Evolutionary conservation across 2,797 vertebrate species (phyloP).

Genomic region (Apogon talboti): DNA sequence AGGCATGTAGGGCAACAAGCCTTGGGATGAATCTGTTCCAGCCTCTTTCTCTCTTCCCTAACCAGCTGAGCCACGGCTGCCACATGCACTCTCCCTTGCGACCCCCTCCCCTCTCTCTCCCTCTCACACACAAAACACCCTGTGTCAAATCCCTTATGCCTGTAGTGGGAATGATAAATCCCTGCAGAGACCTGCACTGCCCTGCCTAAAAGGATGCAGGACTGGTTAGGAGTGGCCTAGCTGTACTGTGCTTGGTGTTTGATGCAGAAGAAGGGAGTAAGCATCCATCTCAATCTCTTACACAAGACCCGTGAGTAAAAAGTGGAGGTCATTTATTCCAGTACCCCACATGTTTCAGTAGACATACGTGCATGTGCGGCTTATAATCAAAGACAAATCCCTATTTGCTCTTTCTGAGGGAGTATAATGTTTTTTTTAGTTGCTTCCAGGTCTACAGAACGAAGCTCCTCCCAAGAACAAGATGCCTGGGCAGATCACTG

Average conservation of each 20-base stretch:
- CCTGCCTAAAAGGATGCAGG: slow-evolving; percentile 48
- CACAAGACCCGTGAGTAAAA: slow-evolving; percentile 5
- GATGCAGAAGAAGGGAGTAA: slow-evolving; percentile 19
- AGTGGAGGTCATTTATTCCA: slow-evolving; percentile 9
- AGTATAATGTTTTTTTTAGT: neutral
- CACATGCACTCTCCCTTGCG: slow-evolving; percentile 63
- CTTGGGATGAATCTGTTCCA: slow-evolving; percentile 80
- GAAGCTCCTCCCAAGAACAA: slow-evolving; percentile 4
- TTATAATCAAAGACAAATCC: neutral
- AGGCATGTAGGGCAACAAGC: slow-evolving; percentile 75
- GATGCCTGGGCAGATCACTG: neutral
- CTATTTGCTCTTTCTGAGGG: neutral
- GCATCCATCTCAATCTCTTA: slow-evolving; percentile 9
- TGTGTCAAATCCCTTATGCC: slow-evolving; percentile 70
- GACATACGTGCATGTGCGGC: slow-evolving; percentile 1
- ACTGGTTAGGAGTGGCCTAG: slow-evolving; percentile 33
- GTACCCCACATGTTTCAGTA: neutral
- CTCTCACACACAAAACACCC: slow-evolving; percentile 53
- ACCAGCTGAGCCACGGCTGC: slow-evolving; percentile 77
- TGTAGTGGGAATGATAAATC: slow-evolving; percentile 74
- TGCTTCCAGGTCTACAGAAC: slow-evolving; percentile 1
- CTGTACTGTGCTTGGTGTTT: slow-evolving; percentile 27
- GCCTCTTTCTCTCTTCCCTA: slow-evolving; percentile 65
- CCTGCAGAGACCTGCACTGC: slow-evolving; percentile 62
- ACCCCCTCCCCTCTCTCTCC: slow-evolving; percentile 9